Conservation (phyloP, 2,888 invertebrate genomes). For the Cylindroiulus punctatus region DNA sequence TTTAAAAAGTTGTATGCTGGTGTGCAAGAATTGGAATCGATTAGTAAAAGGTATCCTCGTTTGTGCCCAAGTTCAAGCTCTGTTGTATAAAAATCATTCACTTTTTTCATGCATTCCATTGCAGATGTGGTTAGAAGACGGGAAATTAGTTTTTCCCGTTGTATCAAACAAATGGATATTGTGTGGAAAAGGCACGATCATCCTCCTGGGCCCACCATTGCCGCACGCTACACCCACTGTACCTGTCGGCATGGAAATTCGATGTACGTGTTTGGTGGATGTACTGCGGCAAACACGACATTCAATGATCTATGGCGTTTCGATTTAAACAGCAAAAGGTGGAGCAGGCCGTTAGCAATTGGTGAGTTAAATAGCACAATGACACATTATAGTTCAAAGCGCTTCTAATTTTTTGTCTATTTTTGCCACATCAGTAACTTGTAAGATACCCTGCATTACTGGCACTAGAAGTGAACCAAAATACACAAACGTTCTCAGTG, state of each 20-base stretch:
- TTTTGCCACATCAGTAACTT: not conserved
- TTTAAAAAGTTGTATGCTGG: slow-evolving; percentile 84
- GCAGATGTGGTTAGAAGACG: slow-evolving; percentile 83
- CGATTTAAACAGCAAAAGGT: slow-evolving; percentile 84
- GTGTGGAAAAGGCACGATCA: slow-evolving; percentile 71
- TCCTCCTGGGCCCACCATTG: slow-evolving; percentile 78
- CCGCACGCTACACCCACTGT: slow-evolving; percentile 91
- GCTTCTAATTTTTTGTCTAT: too few relatives aligned
- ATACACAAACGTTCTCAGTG: too few relatives aligned
- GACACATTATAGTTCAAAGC: not conserved
- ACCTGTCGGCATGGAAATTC: slow-evolving; percentile 75
- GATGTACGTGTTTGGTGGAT: slow-evolving; percentile 97
- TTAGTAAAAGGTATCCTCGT: slow-evolving; percentile 79
- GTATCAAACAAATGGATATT: slow-evolving; percentile 79
- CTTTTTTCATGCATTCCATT: slow-evolving; percentile 60
- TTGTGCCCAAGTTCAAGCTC: not conserved
- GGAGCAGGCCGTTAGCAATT: slow-evolving; percentile 82
- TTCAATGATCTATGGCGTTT: slow-evolving; percentile 97
- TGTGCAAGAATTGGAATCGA: slow-evolving; percentile 86
- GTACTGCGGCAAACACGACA: slow-evolving; percentile 91
- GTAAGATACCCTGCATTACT: too few relatives aligned
- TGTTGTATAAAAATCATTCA: not conserved
- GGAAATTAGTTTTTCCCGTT: slow-evolving; percentile 78
- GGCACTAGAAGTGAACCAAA: too few relatives aligned
- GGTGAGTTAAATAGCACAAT: slow-evolving; percentile 49